Base-by-base conservation (phyloP, 2,797 vertebrate genomes). In the Peromyscus eremicus region DNA sequence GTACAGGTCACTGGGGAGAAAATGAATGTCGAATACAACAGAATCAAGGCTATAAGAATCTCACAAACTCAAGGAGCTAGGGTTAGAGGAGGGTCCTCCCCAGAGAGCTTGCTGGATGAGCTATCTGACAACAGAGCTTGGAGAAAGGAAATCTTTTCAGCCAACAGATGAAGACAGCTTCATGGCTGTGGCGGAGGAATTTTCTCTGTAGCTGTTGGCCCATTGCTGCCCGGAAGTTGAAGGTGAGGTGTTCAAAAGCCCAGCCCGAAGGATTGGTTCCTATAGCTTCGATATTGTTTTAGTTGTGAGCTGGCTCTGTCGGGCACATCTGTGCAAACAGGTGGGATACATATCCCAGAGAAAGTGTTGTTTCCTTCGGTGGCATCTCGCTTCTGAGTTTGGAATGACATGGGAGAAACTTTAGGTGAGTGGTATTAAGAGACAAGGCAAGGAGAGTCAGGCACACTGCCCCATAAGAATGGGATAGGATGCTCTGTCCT, bases 401-500 rank as follows among this genome's bases (percentile, higher is more conserved):
- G 29, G 46, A 97, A 52, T 86, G 34, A 62, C 57, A 49, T 2
- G 49, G 57, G 70, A 89, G 52, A 60, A 55, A 0, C 37, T 88
- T 89, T 23, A 40, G 40, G 62, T 75, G 70, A 29, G 2, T 17
- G 49, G 29, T 29, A 11, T 49, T 62, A 37, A 29, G 82, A 82
- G 55, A 66, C 40, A 34, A 55, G 40, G 60, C 83, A n/a, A 34
- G 4, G 17, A 77, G 62, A 34, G 6, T 43, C 34, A 27, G 9
- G 27, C 1, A 13, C 8, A 25, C 29, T 8, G 23, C 2, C 34
- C 52, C 27, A 29, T 66, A 49, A 75, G 68, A 64, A 60, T 4
- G 9, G 32, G 64, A 12, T 0, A 0, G 19, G 17, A 6, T 17
- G 14, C 4, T 83, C n/a, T 16, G 17, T 5, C 40, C 34, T 32